A percentile compares a stretch with the other conserved stretches of the same genome.
phyloP scores from a whole-genome alignment of 2,888 invertebrate species.

The Agrilus mali region DNA sequence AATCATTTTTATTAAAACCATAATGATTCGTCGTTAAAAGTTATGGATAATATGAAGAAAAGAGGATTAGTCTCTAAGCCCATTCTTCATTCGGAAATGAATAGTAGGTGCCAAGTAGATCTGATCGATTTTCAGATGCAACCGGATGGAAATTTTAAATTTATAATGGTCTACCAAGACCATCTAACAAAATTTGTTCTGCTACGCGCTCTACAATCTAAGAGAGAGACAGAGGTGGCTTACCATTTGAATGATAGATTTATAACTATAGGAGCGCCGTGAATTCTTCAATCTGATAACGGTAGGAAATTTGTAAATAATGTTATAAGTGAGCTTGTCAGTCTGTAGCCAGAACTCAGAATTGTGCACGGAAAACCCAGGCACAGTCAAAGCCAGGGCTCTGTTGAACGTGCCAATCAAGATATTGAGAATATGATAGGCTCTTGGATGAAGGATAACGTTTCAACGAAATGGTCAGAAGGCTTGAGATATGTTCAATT shows the following conservation, averaged over 20 bases:
- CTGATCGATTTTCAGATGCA: too few relatives aligned
- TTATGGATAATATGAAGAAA: too few relatives aligned
- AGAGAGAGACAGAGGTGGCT: constrained; percentile 22
- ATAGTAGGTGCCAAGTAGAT: too few relatives aligned
- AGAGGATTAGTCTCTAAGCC: too few relatives aligned
- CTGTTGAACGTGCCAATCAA: constrained; percentile 22
- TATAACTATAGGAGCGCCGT: constrained; percentile 3
- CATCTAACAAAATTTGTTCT: constrained; percentile 29
- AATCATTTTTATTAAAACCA: too few relatives aligned
- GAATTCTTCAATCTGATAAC: too few relatives aligned
- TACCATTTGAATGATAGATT: constrained; percentile 18
- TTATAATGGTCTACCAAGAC: constrained; percentile 28
- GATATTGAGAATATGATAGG: constrained; percentile 23
- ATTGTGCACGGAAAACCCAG: constrained; percentile 23
- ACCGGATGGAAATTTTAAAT: constrained; percentile 17
- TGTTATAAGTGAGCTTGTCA: constrained; percentile 3
- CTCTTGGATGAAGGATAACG: constrained; percentile 13
- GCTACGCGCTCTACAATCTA: constrained; percentile 22
- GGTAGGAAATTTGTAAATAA: background rate
- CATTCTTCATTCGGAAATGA: too few relatives aligned
- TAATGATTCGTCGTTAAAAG: too few relatives aligned
- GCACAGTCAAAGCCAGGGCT: constrained; percentile 19
- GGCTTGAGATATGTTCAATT: constrained; percentile 16
- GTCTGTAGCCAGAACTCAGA: constrained; percentile 15
- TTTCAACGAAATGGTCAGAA: constrained; percentile 11